Evolutionary conservation across 2,888 invertebrate species (phyloP).

Genomic region (Euplagia quadripunctaria): DNA sequence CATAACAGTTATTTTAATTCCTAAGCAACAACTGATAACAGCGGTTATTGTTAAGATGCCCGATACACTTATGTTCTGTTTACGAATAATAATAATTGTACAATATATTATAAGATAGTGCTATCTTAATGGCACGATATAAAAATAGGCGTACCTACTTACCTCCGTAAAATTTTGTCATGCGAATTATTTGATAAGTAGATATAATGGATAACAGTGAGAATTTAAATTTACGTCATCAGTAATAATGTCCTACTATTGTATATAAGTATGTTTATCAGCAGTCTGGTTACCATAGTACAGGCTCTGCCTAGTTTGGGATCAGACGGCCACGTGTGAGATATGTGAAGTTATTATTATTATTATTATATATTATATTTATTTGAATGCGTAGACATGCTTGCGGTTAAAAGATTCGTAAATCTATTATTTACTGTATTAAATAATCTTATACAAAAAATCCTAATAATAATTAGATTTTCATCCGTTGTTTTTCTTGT

Average conservation of each 20-base stretch:
- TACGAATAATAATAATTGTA: slow-evolving; percentile 31
- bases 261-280: too few relatives aligned
- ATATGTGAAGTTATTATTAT: too few relatives aligned
- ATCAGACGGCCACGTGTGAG: too few relatives aligned
- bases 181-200: slow-evolving; percentile 18
- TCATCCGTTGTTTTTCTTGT: too few relatives aligned
- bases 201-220: neutral
- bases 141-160: slow-evolving; percentile 17
- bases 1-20: slow-evolving; percentile 31
- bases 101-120: slow-evolving; percentile 30
- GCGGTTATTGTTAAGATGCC: slow-evolving; percentile 41
- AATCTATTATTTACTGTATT: too few relatives aligned
- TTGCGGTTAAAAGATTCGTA: too few relatives aligned
- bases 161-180: slow-evolving; percentile 15
- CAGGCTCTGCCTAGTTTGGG: too few relatives aligned
- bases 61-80: slow-evolving; percentile 30
- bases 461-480: too few relatives aligned
- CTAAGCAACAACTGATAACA: slow-evolving; percentile 46
- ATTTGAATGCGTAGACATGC: too few relatives aligned
- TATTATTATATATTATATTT: too few relatives aligned
- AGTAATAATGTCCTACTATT: neutral
- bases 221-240: neutral
- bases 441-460: too few relatives aligned
- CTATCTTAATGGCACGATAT: slow-evolving; percentile 37
- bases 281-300: too few relatives aligned